Evolutionary conservation across 1,140 invertebrate species (phyloP), one percentile per base, ranked within the genome.

Genomic region (Philotrypesis tridentata): DNA sequence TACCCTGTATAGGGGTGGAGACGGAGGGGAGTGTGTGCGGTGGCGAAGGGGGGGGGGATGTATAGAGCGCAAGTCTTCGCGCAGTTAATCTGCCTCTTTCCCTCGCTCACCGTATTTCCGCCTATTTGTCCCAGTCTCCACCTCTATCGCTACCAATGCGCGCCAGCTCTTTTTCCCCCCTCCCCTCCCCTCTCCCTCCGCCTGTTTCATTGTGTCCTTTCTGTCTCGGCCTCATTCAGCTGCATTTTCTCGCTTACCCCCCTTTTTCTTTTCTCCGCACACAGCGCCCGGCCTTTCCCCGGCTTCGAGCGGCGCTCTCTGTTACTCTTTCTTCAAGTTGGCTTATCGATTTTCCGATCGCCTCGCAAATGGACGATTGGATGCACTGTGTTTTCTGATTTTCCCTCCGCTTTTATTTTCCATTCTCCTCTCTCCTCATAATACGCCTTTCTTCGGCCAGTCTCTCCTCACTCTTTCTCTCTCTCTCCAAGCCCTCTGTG

Each of bases 341-440:
- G 75, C 81, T 73, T 82, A 80, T 78, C 68, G 76, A 78, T 82
- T 82, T 82, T 82, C 68, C 75, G 55, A 76, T 82, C 75, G 55
- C 17, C 14, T 68, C 29, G 40, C 40, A 11, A 75, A 68, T 81
- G 68, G 81, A 77, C 60, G 67, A 82, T 77, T 82, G 80, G 55
- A 82, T 77, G 65, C 48, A 76, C 74, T 71, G 67, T 77, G 75
- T 71, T 82, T 75, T 78, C 81, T 82, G 81, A 82, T 82, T 82
- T 77, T 82, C 63, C 33, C 0, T 37, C 27, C 40, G 31, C 61
- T 78, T 82, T 73, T 77, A 76, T 81, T 81, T 76, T 81, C 63
- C 72, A 81, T 81, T 70, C 67, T 80, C 61, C 67, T 79, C 43
- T 37, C 63, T 60, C 31, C 48, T 33, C 60, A 27, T 78, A 78